Evolutionary conservation across 2,113 vertebrate genomes (phyloP).

Genomic region (Myrmophylax atrothorax): DNA sequence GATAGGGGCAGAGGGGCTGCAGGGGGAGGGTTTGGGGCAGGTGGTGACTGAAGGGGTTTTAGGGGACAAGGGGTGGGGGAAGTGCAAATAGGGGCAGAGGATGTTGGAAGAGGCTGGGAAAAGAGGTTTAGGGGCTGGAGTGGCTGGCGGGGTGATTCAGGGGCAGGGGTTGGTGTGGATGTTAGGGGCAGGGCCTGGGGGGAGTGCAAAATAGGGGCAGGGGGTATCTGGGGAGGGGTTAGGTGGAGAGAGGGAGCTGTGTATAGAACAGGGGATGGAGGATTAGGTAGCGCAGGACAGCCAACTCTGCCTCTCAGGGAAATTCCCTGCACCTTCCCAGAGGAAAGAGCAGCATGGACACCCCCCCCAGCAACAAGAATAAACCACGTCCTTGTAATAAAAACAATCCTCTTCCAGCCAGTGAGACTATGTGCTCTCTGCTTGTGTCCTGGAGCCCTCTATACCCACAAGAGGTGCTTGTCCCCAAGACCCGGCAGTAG

Average conservation of each 20-base stretch:
- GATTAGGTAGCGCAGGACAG: not conserved
- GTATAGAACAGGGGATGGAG: not conserved
- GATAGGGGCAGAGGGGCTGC: not conserved
- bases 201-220: not conserved
- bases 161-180: not conserved
- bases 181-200: not conserved
- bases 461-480: too few relatives aligned
- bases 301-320: not conserved
- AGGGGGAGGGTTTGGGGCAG: not conserved
- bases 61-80: not conserved
- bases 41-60: not conserved
- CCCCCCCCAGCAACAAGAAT: not conserved
- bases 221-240: not conserved
- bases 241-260: not conserved
- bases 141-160: not conserved
- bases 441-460: fast-evolving
- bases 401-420: not conserved
- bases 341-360: not conserved
- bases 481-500: not conserved
- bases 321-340: not conserved
- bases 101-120: not conserved
- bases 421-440: not conserved
- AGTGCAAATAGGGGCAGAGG: too few relatives aligned
- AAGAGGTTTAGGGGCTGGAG: too few relatives aligned
- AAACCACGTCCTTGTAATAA: not conserved